These are phyloP conservation scores for Achlya flavicornis DNA, from an alignment of 2,888 invertebrate genomes.

Conservation along the genomic window DNA sequence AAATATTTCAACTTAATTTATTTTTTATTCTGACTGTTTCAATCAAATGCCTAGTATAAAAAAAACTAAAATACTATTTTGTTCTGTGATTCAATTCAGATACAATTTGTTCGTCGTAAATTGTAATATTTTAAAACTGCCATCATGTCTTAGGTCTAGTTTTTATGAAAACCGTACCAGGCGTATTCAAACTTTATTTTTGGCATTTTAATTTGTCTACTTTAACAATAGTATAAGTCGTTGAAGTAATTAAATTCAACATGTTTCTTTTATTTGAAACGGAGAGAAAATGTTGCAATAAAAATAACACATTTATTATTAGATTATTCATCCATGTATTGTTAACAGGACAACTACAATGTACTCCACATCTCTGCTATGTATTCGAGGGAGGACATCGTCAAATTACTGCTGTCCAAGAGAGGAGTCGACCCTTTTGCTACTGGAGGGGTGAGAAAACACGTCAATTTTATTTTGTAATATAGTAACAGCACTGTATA, in stretches of 20 bases:
- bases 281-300: no score
- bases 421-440: constrained; percentile 96
- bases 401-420: constrained; percentile 93
- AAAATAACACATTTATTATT: no score
- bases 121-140: constrained; percentile 17
- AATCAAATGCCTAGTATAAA: not conserved
- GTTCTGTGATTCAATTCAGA: not conserved
- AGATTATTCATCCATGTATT: constrained; percentile 4
- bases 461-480: not conserved
- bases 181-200: constrained; percentile 14
- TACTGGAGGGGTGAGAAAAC: constrained; percentile 93
- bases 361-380: constrained; percentile 97
- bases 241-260: no score
- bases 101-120: not conserved
- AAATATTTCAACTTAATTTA: not conserved
- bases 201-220: not conserved
- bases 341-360: constrained; percentile 95
- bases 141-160: constrained; percentile 20
- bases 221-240: not conserved
- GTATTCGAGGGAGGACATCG: constrained; percentile 97
- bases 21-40: not conserved
- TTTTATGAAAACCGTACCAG: constrained; percentile 31
- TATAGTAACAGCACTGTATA: no score
- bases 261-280: no score
- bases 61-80: not conserved